Evolutionary conservation across 2,888 invertebrate genomes (phyloP).

Genomic region (Polymixis lichenea): DNA sequence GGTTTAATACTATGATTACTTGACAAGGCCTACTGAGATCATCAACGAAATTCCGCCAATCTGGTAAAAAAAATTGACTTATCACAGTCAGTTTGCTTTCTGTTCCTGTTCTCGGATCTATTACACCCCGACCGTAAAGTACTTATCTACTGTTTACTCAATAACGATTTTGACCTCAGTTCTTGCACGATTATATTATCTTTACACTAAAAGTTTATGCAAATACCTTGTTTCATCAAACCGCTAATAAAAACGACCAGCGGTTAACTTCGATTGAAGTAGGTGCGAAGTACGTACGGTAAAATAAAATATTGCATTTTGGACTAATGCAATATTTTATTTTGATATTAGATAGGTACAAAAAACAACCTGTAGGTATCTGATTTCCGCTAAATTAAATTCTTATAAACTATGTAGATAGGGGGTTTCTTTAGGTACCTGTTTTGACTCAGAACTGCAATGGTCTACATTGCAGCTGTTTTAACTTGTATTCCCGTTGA

Average conservation of each 20-base stretch:
- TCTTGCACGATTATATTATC: constrained; percentile 3
- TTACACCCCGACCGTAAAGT: not conserved
- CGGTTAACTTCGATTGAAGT: not conserved
- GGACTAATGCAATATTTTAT: not conserved
- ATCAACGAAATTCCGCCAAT: too few species aligned
- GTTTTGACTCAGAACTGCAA: not conserved
- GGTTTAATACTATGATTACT: too few species aligned
- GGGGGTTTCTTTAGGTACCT: not conserved
- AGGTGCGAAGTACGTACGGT: too few species aligned
- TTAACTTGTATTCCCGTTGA: not conserved
- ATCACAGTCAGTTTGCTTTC: too few species aligned
- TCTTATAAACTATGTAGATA: too few species aligned
- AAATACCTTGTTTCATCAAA: constrained; percentile 5
- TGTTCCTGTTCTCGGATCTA: too few species aligned
- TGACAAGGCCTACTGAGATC: too few species aligned
- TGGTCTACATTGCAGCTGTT: not conserved
- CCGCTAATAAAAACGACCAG: constrained; percentile 2
- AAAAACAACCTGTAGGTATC: not conserved
- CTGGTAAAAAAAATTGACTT: too few species aligned
- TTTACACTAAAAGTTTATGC: not conserved
- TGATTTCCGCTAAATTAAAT: not conserved
- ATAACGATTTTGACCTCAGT: too few species aligned
- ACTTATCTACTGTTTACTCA: not conserved
- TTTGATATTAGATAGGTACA: not conserved
- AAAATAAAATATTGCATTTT: too few species aligned